phyloP scores from a whole-genome alignment of 2,888 invertebrate genomes.

The Rhagophthalmus giganteus region DNA sequence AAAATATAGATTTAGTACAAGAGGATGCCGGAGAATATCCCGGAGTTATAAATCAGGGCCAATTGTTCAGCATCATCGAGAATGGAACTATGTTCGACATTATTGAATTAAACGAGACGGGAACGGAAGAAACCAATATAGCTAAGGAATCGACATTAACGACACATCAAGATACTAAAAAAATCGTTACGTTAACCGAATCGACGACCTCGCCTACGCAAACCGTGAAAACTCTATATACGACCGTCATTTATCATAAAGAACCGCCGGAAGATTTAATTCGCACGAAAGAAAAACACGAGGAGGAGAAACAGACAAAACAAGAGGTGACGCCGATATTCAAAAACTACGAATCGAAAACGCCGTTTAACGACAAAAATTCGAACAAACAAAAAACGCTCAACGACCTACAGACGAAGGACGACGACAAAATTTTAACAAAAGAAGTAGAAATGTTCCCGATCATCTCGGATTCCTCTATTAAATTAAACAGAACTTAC shows the following conservation, averaged over 20 bases:
- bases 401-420: constrained; percentile 33
- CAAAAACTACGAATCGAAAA: constrained; percentile 31
- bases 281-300: constrained; percentile 32
- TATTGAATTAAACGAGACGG: constrained; percentile 52
- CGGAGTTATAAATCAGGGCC: constrained; percentile 53
- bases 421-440: constrained; percentile 38
- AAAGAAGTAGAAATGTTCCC: constrained; percentile 52
- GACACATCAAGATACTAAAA: constrained; percentile 21
- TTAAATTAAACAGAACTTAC: constrained; percentile 51
- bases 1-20: constrained; percentile 27
- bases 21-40: constrained; percentile 47
- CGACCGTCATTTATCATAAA: constrained; percentile 42
- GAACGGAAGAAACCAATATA: constrained; percentile 39
- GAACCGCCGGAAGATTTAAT: constrained; percentile 42
- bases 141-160: constrained; percentile 29
- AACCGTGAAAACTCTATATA: constrained; percentile 32
- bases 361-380: constrained; percentile 27
- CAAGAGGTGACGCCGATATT: constrained; percentile 37
- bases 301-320: constrained; percentile 31
- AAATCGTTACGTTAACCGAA: constrained; percentile 5
- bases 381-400: constrained; percentile 30
- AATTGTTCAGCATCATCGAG: constrained; percentile 54
- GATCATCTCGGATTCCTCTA: constrained; percentile 41
- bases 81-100: constrained; percentile 55
- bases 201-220: constrained; percentile 14